Evolutionary conservation across 2,888 invertebrate species (phyloP), one percentile per base, ranked within the genome.

Genomic region (Heterodera filipjevi): DNA sequence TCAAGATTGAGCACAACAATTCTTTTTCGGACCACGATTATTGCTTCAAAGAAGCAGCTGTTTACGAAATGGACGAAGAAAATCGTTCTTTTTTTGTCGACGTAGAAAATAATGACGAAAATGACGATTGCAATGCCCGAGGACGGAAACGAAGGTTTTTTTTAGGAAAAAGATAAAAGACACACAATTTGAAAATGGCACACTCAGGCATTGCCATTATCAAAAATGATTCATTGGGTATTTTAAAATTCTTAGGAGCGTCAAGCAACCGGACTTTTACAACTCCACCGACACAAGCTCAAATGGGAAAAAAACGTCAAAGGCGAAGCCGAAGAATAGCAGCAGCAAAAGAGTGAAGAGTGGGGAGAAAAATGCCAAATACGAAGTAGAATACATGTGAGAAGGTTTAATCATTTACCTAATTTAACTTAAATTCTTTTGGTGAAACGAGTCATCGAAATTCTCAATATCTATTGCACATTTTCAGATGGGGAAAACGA

Each of bases 21-120:
- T 35, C 71, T 33, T 71, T 71, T 71, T 16, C 71, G 33, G 71
- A 71, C 19, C 71, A 71, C 33, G 35, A 71, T 14, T 71, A 71
- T 33, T 71, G 32, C 19, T 46, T 10, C 46, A 33, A 71, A 71
- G 46, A 53, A 33, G 10, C n/a, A 8, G 59, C 35, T 5, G 22
- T 44, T 70, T 22, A 30, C 19, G 19, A 33, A 30, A 71, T 71
- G 49, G 49, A 71, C 30, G 46, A 49, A 30, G 14, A 32, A 27
- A 32, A 71, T 33, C 27, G 27, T 59, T 59, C 59, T 27, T 59
- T 71, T 19, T 71, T 71, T 33, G 49, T 71, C 30, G 71, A 71
- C 32, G 71, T 71, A 16, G 71, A 71, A 19, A 71, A 71, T 19
- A 35, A 49, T 0, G 33, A 71, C 16, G 46, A 46, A 10, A 10